These are phyloP conservation scores for Brachirus orientalis DNA, from an alignment of 2,113 vertebrate species.

Conservation along the genomic window DNA sequence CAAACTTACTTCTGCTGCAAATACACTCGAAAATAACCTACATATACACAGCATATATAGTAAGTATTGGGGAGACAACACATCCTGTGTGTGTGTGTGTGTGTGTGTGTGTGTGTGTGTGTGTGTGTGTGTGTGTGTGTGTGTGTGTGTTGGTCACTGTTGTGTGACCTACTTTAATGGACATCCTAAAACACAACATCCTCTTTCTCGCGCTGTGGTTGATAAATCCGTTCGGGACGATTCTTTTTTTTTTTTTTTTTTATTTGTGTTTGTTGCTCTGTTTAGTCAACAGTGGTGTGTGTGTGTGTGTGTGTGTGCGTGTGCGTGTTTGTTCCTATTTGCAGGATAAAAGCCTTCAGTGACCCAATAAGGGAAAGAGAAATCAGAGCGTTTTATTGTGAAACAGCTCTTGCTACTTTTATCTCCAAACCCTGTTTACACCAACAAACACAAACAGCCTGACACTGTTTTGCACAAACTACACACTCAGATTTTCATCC, in stretches of 20 bases:
- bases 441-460: constrained; percentile 8
- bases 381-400: constrained; percentile 54
- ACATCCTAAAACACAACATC: constrained; percentile 57
- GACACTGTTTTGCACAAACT: constrained; percentile 13
- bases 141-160: constrained; percentile 12
- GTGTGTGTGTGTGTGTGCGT: constrained; percentile 22
- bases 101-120: no score
- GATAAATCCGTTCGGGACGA: constrained; percentile 51
- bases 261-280: constrained; percentile 27
- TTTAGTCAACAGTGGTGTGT: constrained; percentile 29
- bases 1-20: no score
- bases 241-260: constrained; percentile 37
- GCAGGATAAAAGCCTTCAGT: constrained; percentile 68
- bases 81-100: no score
- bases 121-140: constrained; percentile 1
- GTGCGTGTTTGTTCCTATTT: constrained; percentile 48
- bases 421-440: constrained; percentile 22
- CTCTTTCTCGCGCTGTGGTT: constrained; percentile 33
- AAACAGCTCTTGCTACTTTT: constrained; percentile 41
- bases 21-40: no score
- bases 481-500: neutral
- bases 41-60: no score
- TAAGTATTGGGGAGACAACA: no score
- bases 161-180: constrained; percentile 65
- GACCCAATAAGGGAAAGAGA: constrained; percentile 64